Evolutionary conservation across 2,888 invertebrate species (phyloP), one percentile per base, ranked within the genome.

Genomic region (Philaethria dido): DNA sequence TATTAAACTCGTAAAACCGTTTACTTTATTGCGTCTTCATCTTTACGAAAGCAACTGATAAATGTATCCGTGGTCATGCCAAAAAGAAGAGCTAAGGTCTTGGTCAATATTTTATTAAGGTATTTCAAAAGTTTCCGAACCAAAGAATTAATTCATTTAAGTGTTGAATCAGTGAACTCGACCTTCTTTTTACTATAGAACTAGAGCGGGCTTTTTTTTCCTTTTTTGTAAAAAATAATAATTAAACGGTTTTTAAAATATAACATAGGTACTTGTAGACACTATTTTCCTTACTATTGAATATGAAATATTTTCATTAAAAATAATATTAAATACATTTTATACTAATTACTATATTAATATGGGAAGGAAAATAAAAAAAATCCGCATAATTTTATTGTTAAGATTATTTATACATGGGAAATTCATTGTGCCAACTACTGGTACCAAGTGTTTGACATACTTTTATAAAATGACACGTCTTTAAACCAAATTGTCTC

Each of bases 21-120:
- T 64, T 18, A 62, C 64, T 42, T 42, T 55, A 66, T 66, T 61
- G 60, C 63, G 66, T 66, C 60, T 69, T 66, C 54, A 60, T 64
- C 59, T 69, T 69, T 64, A 63, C 68, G 57, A 66, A 62, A 66
- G 59, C 39, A 64, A 65, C 60, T 14, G 33, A 22, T 52, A 33
- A 65, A 52, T 64, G 64, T 50, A 18, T 48, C 57, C 39, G 42
- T 59, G 57, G 57, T 57, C 25, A 48, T 20, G 55, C 22, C 48
- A 25, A 54, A 55, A 48, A 22, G 29, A 50, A 48, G 59, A 57
- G 59, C 42, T 42, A 29, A 13, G 2, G 29, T 29, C 29, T 48
- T 64, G 13, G 47, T 22, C 47, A 64, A 59, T 48, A 25, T 39
- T 45, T 57, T 36, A 44, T 25, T 45, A 18, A 45, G 44, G 36